These are phyloP conservation scores for Hesperophylax magnus DNA, from an alignment of 1,140 invertebrate genomes.

Conservation along the genomic window DNA sequence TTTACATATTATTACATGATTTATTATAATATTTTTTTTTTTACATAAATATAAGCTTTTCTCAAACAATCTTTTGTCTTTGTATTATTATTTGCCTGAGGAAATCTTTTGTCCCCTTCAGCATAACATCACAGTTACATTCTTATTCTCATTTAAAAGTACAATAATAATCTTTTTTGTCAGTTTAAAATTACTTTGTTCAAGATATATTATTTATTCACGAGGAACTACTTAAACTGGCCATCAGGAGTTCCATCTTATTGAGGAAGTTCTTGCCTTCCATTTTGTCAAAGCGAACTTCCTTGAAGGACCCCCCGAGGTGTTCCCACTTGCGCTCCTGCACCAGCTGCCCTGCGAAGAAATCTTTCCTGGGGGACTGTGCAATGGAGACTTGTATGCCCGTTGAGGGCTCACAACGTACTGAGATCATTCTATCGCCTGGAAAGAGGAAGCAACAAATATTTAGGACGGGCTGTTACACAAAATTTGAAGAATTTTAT, in stretches of 20 bases:
- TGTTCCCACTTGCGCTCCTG: slow-evolving; percentile 94
- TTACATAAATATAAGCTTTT: too few species aligned
- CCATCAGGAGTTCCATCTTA: slow-evolving; percentile 97
- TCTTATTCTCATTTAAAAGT: too few species aligned
- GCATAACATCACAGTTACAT: too few species aligned
- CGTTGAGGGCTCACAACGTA: slow-evolving; percentile 84
- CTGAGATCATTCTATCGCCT: slow-evolving; percentile 87
- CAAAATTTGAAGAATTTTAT: too few species aligned
- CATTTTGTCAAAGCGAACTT: slow-evolving; percentile 94
- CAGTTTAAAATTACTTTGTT: background rate
- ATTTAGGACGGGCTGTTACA: too few species aligned
- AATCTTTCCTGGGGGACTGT: slow-evolving; percentile 88
- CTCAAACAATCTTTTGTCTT: too few species aligned
- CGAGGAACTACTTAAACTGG: slow-evolving; percentile 79
- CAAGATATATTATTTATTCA: background rate
- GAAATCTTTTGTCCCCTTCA: too few species aligned
- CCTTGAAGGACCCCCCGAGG: slow-evolving; percentile 89
- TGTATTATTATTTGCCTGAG: too few species aligned
- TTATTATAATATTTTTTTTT: too few species aligned
- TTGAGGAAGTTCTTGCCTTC: slow-evolving; percentile 97
- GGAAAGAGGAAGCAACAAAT: slow-evolving; percentile 57
- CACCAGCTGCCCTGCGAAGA: slow-evolving; percentile 88
- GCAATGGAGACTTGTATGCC: slow-evolving; percentile 80
- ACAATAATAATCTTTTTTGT: too few species aligned
- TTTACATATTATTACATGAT: too few species aligned